Percentiles rank a stretch among this genome's conserved stretches.
Conservation (phyloP, 2,888 invertebrate genomes). For the Trilocha varians region DNA sequence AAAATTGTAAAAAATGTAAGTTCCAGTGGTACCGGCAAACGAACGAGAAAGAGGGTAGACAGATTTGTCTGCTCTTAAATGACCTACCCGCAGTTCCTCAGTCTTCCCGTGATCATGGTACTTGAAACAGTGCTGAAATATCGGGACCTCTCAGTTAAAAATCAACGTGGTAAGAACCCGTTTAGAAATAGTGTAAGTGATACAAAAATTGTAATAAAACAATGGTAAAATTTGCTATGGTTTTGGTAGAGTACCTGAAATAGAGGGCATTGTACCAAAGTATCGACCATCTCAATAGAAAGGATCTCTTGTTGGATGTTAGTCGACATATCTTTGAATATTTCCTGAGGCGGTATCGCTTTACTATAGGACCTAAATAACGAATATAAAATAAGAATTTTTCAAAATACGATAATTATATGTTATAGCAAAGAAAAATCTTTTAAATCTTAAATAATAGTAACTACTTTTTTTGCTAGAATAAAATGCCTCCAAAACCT, state of each 20-base stretch:
- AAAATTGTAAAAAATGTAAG: too few species aligned
- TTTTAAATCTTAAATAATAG: not conserved
- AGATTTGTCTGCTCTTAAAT: too few species aligned
- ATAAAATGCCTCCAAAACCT: conserved; percentile 1
- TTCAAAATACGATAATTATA: too few species aligned
- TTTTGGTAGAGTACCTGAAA: conserved; percentile 39
- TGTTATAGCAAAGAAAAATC: conserved; percentile 7
- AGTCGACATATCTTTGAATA: conserved; percentile 53
- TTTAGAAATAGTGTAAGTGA: too few species aligned
- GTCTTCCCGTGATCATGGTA: too few species aligned
- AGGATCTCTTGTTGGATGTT: conserved; percentile 58
- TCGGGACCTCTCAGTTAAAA: too few species aligned
- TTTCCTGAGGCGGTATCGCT: conserved; percentile 46
- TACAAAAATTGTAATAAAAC: conserved; percentile 1
- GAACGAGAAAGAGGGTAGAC: too few species aligned
- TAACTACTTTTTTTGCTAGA: not conserved
- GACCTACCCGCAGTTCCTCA: too few species aligned
- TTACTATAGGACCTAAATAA: conserved; percentile 61
- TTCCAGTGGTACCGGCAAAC: too few species aligned
- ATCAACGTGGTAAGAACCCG: too few species aligned
- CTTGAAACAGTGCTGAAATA: too few species aligned
- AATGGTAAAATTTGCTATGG: not conserved
- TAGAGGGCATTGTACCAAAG: conserved; percentile 45
- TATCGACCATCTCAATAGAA: conserved; percentile 55
- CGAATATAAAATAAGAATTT: too few species aligned